A percentile compares a stretch with the other conserved stretches of the same genome.
These are phyloP conservation scores for Vultur gryphus DNA, from an alignment of 2,797 vertebrate genomes.

Conservation along the genomic window DNA sequence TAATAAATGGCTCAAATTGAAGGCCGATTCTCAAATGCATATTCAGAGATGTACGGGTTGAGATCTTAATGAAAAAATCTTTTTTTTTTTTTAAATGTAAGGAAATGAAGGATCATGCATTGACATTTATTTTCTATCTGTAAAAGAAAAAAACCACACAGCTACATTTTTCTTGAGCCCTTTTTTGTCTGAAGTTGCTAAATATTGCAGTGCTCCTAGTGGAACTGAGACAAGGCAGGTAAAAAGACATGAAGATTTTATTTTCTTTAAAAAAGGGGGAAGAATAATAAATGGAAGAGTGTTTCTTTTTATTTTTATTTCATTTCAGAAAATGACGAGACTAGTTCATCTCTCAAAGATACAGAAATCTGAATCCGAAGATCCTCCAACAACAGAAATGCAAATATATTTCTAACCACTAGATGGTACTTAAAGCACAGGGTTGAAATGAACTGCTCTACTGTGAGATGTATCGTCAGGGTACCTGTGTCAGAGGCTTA, in stretches of 20 bases:
- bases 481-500: not conserved
- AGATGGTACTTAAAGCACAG: slow-evolving; percentile 76
- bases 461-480: not conserved
- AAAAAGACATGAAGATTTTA: not conserved
- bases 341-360: not conserved
- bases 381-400: not conserved
- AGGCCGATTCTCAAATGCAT: not conserved
- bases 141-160: not conserved
- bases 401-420: slow-evolving; percentile 53
- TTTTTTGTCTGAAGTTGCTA: not conserved
- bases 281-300: not conserved
- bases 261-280: not conserved
- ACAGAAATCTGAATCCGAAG: not conserved
- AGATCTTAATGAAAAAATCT: not conserved
- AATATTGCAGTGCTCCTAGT: not conserved
- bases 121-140: not conserved
- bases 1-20: slow-evolving; percentile 14
- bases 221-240: not conserved
- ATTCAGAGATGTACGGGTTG: not conserved
- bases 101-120: not conserved
- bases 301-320: not conserved
- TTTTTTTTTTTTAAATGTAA: not conserved
- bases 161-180: not conserved
- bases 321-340: not conserved
- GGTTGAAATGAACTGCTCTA: not conserved